Percentiles rank a stretch among this genome's conserved stretches.
Conservation (phyloP, 2,888 invertebrate species). For the Leptopilina syphax region DNA sequence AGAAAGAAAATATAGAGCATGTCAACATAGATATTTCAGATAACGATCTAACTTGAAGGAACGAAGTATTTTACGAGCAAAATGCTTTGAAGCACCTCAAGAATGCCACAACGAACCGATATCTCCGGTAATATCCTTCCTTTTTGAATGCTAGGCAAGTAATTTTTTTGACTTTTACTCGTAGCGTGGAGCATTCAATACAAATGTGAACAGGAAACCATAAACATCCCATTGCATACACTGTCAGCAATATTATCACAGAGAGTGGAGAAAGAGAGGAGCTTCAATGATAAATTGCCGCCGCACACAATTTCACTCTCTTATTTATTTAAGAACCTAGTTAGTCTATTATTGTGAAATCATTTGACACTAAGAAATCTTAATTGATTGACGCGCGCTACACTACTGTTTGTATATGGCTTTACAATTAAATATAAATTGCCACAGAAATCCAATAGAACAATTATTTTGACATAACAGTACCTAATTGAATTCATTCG, state of each 20-base stretch:
- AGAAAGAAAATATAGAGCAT: neutral
- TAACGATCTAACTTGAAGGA: constrained; percentile 18
- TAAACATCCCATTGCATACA: constrained; percentile 31
- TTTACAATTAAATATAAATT: constrained; percentile 23
- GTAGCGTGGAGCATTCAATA: constrained; percentile 17
- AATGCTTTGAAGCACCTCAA: constrained; percentile 22
- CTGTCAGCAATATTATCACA: constrained; percentile 19
- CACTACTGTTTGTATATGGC: neutral
- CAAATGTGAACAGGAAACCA: constrained; percentile 35
- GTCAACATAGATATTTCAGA: constrained; percentile 22
- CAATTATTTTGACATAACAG: constrained; percentile 1
- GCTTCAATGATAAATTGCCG: constrained; percentile 23
- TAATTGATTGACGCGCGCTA: constrained; percentile 20
- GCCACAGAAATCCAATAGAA: neutral
- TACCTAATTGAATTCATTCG: neutral
- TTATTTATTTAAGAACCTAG: constrained; percentile 27
- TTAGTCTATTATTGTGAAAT: constrained; percentile 25
- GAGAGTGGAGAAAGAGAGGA: neutral
- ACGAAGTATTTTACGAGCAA: constrained; percentile 26
- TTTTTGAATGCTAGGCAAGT: constrained; percentile 6
- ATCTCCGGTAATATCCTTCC: constrained; percentile 34
- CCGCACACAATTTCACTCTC: neutral
- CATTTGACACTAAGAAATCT: constrained; percentile 1
- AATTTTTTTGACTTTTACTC: constrained; percentile 32
- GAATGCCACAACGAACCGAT: constrained; percentile 21